Conservation (phyloP, 2,888 invertebrate genomes). For the Drosophila suboccidentalis region DNA sequence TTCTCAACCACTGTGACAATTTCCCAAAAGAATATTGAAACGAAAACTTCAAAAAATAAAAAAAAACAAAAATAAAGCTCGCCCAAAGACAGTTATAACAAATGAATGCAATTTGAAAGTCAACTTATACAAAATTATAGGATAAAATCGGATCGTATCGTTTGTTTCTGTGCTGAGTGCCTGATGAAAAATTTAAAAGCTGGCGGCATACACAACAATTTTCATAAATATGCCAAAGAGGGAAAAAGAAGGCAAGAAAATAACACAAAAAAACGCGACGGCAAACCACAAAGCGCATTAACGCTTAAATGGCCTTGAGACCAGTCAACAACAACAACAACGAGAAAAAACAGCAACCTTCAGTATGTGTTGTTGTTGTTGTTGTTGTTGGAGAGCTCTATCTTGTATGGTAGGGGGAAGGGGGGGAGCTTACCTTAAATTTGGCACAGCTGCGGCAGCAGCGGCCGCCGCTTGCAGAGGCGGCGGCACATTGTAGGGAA, state of each 20-base stretch:
- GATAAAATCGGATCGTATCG: conserved; percentile 18
- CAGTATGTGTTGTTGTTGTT: conserved; percentile 7
- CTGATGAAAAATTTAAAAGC: conserved; percentile 69
- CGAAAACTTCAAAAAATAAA: conserved; percentile 13
- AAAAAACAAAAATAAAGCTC: conserved; percentile 17
- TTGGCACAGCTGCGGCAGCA: conserved; percentile 85
- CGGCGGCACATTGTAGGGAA: conserved; percentile 90
- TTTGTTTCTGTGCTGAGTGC: conserved; percentile 45
- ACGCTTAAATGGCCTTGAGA: conserved; percentile 72
- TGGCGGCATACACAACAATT: conserved; percentile 54
- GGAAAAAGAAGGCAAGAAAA: conserved; percentile 1
- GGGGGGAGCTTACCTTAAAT: conserved; percentile 84
- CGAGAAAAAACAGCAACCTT: neutral
- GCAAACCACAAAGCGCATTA: conserved; percentile 72
- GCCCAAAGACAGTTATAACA: conserved; percentile 30
- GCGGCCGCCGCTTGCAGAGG: conserved; percentile 87
- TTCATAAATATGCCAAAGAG: conserved; percentile 66
- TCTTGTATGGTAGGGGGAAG: conserved; percentile 9
- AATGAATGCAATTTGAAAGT: conserved; percentile 57
- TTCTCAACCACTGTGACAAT: conserved; percentile 7
- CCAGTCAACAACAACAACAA: conserved; percentile 24
- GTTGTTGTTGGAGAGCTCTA: conserved; percentile 18
- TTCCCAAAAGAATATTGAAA: conserved; percentile 40
- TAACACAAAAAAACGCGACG: conserved; percentile 11
- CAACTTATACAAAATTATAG: conserved; percentile 47